A percentile compares a stretch with the other conserved stretches of the same genome.
These are phyloP conservation scores for Erpetoichthys calabaricus DNA, from an alignment of 2,797 vertebrate genomes.

Conservation along the genomic window DNA sequence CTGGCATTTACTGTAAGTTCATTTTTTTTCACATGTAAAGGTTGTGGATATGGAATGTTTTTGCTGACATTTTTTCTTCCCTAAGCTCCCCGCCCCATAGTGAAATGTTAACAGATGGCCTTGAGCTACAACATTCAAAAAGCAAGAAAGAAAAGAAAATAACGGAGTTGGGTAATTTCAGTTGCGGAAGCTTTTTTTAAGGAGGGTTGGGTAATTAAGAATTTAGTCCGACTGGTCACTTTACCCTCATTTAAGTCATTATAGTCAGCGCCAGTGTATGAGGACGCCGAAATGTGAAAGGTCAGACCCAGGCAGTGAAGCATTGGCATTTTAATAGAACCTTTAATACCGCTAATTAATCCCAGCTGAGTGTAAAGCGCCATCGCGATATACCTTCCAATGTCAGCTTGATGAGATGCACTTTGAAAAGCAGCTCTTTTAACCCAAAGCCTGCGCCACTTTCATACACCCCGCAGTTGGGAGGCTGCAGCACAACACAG, in stretches of 20 bases:
- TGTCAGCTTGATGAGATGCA: conserved; percentile 23
- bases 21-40: no score
- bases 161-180: conserved; percentile 32
- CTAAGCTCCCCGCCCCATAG: no score
- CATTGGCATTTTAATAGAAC: conserved; percentile 61
- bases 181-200: conserved; percentile 34
- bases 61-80: no score
- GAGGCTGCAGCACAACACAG: no score
- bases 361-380: conserved; percentile 42
- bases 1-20: no score
- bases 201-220: conserved; percentile 48
- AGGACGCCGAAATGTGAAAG: conserved; percentile 36
- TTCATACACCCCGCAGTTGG: no score
- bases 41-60: no score
- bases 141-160: no score
- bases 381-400: conserved; percentile 22
- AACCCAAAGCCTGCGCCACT: background rate
- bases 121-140: no score
- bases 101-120: no score
- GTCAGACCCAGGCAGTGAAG: conserved; percentile 50
- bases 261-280: conserved; percentile 52
- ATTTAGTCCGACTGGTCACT: conserved; percentile 48
- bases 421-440: conserved; percentile 24
- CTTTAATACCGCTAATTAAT: conserved; percentile 65
- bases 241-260: conserved; percentile 62